A percentile compares a stretch with the other conserved stretches of the same genome.
Evolutionary conservation across 2,113 vertebrate genomes (phyloP).

Genomic region (Ibidorhyncha struthersii): DNA sequence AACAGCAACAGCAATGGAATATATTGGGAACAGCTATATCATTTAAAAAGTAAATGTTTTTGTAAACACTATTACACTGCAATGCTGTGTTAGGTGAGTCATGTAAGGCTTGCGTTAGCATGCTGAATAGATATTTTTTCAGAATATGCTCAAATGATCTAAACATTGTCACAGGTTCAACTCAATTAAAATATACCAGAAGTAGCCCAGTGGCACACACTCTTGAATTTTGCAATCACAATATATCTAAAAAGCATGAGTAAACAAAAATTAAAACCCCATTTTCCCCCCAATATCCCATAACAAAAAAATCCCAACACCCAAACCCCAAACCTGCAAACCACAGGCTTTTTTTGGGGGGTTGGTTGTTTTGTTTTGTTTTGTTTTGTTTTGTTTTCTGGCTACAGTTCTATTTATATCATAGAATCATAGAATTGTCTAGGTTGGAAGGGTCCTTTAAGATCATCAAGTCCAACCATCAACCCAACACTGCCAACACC

Average conservation of each 20-base stretch:
- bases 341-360: too few species aligned
- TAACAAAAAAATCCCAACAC: too few species aligned
- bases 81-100: slow-evolving; percentile 38
- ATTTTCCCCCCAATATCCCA: not conserved
- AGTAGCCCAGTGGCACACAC: slow-evolving; percentile 27
- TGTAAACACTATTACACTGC: slow-evolving; percentile 58
- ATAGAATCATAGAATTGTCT: not conserved
- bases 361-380: too few species aligned
- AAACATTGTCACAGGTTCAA: slow-evolving; percentile 33
- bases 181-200: slow-evolving; percentile 24
- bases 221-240: slow-evolving; percentile 55
- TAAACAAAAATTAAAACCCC: slow-evolving; percentile 65
- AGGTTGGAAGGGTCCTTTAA: too few species aligned
- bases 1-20: slow-evolving; percentile 3
- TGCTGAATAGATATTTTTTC: slow-evolving; percentile 22
- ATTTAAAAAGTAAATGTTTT: slow-evolving; percentile 26
- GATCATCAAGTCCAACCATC: too few species aligned
- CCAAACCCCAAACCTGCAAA: too few species aligned
- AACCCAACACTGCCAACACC: too few species aligned
- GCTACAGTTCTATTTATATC: not conserved
- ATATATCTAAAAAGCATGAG: slow-evolving; percentile 57
- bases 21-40: slow-evolving; percentile 54
- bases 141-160: slow-evolving; percentile 58
- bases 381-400: not conserved
- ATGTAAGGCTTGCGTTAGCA: slow-evolving; percentile 50